Conservation (phyloP, 2,797 vertebrate genomes). For the Rhinatrema bivittatum region DNA sequence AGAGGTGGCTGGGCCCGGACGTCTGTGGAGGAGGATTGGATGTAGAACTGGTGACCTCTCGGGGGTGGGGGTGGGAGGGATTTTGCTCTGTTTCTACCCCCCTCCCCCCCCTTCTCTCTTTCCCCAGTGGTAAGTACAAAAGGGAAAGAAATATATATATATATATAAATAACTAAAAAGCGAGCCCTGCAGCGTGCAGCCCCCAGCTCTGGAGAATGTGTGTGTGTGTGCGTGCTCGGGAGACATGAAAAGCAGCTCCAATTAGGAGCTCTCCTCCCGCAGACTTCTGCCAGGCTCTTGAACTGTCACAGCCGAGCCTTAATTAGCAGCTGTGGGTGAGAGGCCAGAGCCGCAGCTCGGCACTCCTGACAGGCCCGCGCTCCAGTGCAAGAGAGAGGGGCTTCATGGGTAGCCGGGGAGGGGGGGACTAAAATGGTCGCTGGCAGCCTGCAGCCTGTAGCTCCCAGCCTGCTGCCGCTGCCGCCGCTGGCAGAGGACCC, state of each 20-base stretch:
- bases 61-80: slow-evolving; percentile 8
- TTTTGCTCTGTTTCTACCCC: not conserved
- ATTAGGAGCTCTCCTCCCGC: slow-evolving; percentile 76
- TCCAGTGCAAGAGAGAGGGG: slow-evolving; percentile 58
- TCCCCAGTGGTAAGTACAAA: slow-evolving; percentile 45
- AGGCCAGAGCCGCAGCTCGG: slow-evolving; percentile 76
- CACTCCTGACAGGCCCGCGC: slow-evolving; percentile 69
- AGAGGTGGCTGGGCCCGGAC: slow-evolving; percentile 17
- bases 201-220: slow-evolving; percentile 45
- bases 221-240: slow-evolving; percentile 35
- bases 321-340: slow-evolving; percentile 83
- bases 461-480: not conserved
- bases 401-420: slow-evolving; percentile 18
- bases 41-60: not conserved
- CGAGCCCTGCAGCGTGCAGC: slow-evolving; percentile 33
- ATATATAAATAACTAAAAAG: too few species aligned
- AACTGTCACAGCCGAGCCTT: slow-evolving; percentile 83
- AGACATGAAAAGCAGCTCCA: slow-evolving; percentile 67
- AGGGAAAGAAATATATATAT: too few species aligned
- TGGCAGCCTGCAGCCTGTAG: slow-evolving; percentile 5
- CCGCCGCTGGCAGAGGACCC: not conserved
- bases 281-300: slow-evolving; percentile 68
- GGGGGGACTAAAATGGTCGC: slow-evolving; percentile 31
- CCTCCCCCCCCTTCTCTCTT: not conserved
- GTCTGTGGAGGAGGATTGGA: not conserved